These are phyloP conservation scores for Xiphydria camelus DNA, from an alignment of 2,888 invertebrate species.

Conservation along the genomic window DNA sequence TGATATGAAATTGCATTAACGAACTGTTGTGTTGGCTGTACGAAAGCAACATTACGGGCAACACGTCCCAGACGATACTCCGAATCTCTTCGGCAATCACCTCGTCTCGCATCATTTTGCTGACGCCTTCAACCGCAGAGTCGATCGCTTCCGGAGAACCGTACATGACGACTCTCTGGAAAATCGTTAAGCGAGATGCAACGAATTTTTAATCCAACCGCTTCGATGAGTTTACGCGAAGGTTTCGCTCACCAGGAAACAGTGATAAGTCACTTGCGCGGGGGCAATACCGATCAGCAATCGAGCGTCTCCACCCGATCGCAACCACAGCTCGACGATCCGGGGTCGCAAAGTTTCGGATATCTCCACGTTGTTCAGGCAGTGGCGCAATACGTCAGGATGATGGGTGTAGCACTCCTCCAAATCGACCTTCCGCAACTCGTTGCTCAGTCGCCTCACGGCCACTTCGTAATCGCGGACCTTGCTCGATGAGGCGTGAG, in stretches of 20 bases:
- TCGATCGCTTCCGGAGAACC: conserved; percentile 5
- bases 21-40: too few relatives aligned
- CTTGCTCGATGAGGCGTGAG: conserved; percentile 15
- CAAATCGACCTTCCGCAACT: conserved; percentile 21
- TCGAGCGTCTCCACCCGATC: conserved; percentile 27
- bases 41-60: conserved; percentile 24
- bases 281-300: conserved; percentile 13
- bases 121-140: conserved; percentile 25
- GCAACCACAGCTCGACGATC: conserved; percentile 35
- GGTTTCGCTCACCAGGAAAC: conserved; percentile 21
- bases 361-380: conserved; percentile 22
- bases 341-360: conserved; percentile 20
- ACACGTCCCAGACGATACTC: conserved; percentile 26
- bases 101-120: conserved; percentile 14
- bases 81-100: conserved; percentile 19
- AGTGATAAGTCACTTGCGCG: conserved; percentile 19
- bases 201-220: too few relatives aligned
- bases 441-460: conserved; percentile 15
- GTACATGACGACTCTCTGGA: too few relatives aligned
- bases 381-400: conserved; percentile 28
- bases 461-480: conserved; percentile 19
- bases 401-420: conserved; percentile 36
- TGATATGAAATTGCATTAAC: too few relatives aligned
- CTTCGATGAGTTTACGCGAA: too few relatives aligned
- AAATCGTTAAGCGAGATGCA: too few relatives aligned